Evolutionary conservation across 2,888 invertebrate species (phyloP).

Genomic region (Parnassius apollo): DNA sequence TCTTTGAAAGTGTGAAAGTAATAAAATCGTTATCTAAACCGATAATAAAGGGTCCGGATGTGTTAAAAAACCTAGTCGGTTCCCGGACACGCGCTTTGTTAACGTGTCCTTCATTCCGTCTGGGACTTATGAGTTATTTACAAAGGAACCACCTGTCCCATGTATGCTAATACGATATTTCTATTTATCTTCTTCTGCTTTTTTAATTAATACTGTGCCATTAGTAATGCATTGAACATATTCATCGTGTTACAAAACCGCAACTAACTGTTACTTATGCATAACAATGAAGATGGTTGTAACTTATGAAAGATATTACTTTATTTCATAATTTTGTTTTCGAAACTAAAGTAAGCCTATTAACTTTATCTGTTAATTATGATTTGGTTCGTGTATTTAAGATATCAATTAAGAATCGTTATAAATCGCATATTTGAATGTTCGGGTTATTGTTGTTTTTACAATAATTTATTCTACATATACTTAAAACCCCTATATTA

Average conservation of each 20-base stretch:
- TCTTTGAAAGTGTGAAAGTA: slow-evolving; percentile 26
- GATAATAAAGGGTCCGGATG: slow-evolving; percentile 27
- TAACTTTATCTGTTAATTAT: neutral
- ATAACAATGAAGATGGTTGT: neutral
- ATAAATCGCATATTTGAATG: neutral
- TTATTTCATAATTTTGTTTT: slow-evolving; percentile 1
- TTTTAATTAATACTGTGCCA: neutral
- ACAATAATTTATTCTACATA: no score
- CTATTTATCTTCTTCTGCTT: no score
- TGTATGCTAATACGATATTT: neutral
- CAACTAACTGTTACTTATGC: neutral
- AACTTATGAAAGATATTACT: neutral
- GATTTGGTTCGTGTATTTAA: neutral
- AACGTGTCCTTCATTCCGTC: neutral
- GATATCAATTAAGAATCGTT: neutral
- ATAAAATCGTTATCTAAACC: slow-evolving; percentile 24
- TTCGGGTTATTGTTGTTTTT: neutral
- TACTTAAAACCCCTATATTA: no score
- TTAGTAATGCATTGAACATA: neutral
- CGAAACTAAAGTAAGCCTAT: neutral
- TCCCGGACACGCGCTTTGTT: slow-evolving; percentile 20
- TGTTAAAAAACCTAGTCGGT: slow-evolving; percentile 21
- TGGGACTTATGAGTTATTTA: slow-evolving; percentile 5
- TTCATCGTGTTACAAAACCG: neutral
- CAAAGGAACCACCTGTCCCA: slow-evolving; percentile 17